A percentile compares a stretch with the other conserved stretches of the same genome.
Conservation (phyloP, 2,888 invertebrate genomes). For the Platerodrilus igneus region DNA sequence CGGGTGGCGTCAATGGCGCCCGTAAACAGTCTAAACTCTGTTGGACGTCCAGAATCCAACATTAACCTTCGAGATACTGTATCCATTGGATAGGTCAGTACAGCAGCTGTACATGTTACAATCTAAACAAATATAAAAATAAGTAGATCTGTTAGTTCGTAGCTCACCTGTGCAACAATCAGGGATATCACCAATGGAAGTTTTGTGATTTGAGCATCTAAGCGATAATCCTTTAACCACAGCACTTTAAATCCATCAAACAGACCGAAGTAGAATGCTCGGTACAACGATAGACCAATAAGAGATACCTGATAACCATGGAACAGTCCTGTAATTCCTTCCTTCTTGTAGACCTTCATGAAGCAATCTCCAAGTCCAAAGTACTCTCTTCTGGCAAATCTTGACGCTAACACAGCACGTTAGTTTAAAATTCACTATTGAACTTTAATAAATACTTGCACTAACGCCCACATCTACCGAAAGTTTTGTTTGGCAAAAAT, state of each 20-base stretch:
- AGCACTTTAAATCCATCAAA: constrained; percentile 19
- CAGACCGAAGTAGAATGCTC: constrained; percentile 25
- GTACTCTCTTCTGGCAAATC: constrained; percentile 25
- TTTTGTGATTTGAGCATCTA: too few relatives aligned
- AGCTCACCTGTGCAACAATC: constrained; percentile 19
- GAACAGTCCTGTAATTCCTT: constrained; percentile 24
- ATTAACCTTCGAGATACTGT: constrained; percentile 16
- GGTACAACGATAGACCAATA: constrained; percentile 21
- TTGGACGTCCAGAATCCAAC: constrained; percentile 18
- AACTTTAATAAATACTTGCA: too few relatives aligned
- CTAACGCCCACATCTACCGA: constrained; percentile 22
- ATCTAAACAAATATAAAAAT: constrained; percentile 3
- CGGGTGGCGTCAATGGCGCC: constrained; percentile 1
- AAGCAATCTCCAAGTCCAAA: constrained; percentile 21
- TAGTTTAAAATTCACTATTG: too few relatives aligned
- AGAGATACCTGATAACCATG: constrained; percentile 16
- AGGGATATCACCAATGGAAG: constrained; percentile 13
- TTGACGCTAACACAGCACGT: too few relatives aligned
- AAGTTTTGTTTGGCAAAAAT: constrained; percentile 27
- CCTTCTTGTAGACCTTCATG: constrained; percentile 9
- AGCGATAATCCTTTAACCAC: too few relatives aligned
- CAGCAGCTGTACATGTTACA: constrained; percentile 2
- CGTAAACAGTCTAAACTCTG: constrained; percentile 7
- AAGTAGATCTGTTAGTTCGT: too few relatives aligned
- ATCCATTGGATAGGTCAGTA: constrained; percentile 5